A percentile compares a stretch with the other conserved stretches of the same genome.
These are phyloP conservation scores for Drosophila cardini DNA, from an alignment of 1,140 invertebrate species.

Conservation along the genomic window DNA sequence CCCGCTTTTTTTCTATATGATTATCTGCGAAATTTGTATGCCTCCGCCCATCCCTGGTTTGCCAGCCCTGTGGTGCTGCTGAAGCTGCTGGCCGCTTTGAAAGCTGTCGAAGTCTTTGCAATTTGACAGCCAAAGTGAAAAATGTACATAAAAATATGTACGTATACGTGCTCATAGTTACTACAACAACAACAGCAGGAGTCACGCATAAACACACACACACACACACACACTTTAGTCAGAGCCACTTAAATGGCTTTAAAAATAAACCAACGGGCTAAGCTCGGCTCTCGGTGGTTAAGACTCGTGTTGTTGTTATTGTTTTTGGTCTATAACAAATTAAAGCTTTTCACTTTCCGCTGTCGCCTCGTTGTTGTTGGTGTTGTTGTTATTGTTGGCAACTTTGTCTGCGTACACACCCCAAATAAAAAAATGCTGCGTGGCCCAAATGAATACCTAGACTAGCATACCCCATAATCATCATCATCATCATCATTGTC, in stretches of 20 bases:
- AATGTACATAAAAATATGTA: conserved; percentile 69
- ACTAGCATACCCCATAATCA: conserved; percentile 74
- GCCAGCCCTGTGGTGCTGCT: conserved; percentile 20
- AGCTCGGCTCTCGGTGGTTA: conserved; percentile 2
- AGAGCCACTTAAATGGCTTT: conserved; percentile 73
- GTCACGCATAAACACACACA: background rate
- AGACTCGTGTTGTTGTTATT: conserved; percentile 23
- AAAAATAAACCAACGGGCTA: conserved; percentile 62
- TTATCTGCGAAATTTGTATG: too few species aligned
- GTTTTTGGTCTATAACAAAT: conserved; percentile 62
- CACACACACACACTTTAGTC: background rate
- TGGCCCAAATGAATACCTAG: conserved; percentile 77
- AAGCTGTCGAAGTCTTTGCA: conserved; percentile 58
- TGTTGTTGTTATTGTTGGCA: conserved; percentile 31
- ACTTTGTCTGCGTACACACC: conserved; percentile 37
- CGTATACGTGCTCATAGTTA: conserved; percentile 57
- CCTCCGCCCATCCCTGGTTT: too few species aligned
- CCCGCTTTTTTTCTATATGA: too few species aligned
- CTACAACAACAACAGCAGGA: conserved; percentile 15
- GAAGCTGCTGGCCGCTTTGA: conserved; percentile 40
- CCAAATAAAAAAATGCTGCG: conserved; percentile 58
- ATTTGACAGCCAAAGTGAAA: conserved; percentile 71
- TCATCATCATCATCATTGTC: conserved; percentile 67
- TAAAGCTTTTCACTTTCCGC: conserved; percentile 76
- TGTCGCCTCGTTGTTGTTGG: conserved; percentile 33